Evolutionary conservation across 2,797 vertebrate species (phyloP), one percentile per base, ranked within the genome.

Genomic region (Chanos chanos): DNA sequence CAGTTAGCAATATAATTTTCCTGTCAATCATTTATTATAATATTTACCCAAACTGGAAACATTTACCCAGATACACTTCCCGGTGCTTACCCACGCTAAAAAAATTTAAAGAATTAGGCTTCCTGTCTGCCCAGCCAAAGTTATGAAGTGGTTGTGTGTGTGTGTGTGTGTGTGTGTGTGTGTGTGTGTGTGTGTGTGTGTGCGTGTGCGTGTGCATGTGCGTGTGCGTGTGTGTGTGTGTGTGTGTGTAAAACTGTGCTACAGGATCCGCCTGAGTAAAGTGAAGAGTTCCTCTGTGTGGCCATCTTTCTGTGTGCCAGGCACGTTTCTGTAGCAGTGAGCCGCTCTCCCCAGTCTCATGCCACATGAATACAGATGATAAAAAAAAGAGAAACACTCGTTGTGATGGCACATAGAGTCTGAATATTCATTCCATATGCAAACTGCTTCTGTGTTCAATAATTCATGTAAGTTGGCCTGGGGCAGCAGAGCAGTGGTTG

Each of bases 381-480:
- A 54, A 15, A 41, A 28, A 61, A 31, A 55, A 36, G 47, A 51
- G 28, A 34, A 40, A 54, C 41, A 47, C 27, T 30, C 28, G 7
- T 3, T 1, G 19, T 21, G 39, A 30, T 36, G 72, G 45, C 60
- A 44, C 18, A 27, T 40, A 40, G 68, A 22, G 43, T 62, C 59
- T 78, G 77, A 83, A 87, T 87, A 84, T 84, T 79, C 74, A 85
- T 84, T 10, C 12, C 25, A 15, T 22, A 10, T 21, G 34, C 39
- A 48, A 60, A 30, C 16, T 53, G 51, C 71, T 54, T 37, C 63
- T 65, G 70, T 78, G 77, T 80, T 81, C 80, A 88, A 87, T 88
- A 83, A 87, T 87, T 87, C 69, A 88, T 86, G 63, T 61, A 52
- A 76, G 72, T 80, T 76, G 68, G 77, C 86, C 80, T 66, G 56